A percentile compares a stretch with the other conserved stretches of the same genome.
Evolutionary conservation across 2,888 invertebrate genomes (phyloP).

Genomic region (Bibio marci): DNA sequence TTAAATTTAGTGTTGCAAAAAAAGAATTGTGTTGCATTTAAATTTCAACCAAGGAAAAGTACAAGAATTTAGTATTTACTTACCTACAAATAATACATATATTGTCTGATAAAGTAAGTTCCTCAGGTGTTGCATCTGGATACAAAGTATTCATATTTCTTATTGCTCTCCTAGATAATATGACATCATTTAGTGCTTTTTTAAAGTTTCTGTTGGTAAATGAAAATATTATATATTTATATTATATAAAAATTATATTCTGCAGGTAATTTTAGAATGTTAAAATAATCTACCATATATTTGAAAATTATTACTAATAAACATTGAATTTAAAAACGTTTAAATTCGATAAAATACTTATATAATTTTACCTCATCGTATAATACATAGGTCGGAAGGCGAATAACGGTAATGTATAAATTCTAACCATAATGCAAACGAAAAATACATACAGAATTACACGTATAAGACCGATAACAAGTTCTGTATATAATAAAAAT

Average conservation of each 20-base stretch:
- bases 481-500: constrained; percentile 87
- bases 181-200: constrained; percentile 93
- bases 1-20: constrained; percentile 5
- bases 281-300: too few relatives aligned
- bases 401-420: constrained; percentile 94
- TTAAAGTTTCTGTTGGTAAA: constrained; percentile 69
- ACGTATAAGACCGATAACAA: constrained; percentile 77
- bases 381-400: constrained; percentile 99
- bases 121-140: constrained; percentile 87
- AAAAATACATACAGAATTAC: constrained; percentile 82
- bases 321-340: background rate
- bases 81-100: constrained; percentile 95
- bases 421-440: constrained; percentile 88
- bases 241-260: too few relatives aligned
- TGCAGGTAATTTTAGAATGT: too few relatives aligned
- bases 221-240: too few relatives aligned
- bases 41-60: background rate
- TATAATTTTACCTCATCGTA: constrained; percentile 65
- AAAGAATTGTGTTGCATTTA: background rate
- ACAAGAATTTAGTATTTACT: constrained; percentile 6
- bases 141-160: constrained; percentile 97
- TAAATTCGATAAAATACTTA: background rate
- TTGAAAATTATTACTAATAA: too few relatives aligned
- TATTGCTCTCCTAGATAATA: constrained; percentile 89
- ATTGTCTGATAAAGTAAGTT: constrained; percentile 82